Base-by-base conservation (phyloP, 2,888 invertebrate genomes). In the Macaria notata region DNA sequence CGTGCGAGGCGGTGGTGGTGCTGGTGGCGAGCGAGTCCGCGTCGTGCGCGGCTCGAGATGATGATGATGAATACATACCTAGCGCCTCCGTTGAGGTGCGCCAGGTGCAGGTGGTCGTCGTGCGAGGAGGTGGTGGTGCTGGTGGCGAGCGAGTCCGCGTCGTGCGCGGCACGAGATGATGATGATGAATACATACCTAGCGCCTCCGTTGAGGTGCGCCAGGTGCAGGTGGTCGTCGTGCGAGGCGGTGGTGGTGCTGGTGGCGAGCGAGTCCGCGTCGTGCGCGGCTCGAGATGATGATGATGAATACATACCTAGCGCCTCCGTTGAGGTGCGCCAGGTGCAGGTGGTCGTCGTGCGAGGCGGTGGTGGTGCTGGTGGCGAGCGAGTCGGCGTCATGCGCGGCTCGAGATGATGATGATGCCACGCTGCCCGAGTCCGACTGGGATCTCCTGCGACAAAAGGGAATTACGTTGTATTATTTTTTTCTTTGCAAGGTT, bases 381-480 rank as follows among this genome's bases (percentile, higher is more conserved):
- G 96, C 95, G 63, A 97, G 94, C 70, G 96, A 96, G 81, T 97
- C 97, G 0, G 95, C 95, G 84, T 97, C 97, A 59, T 94, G 94
- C 0, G 77, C 78, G 4, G 79, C 81, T 1, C 86, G 75, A 0
- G 88, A 88, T 4, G 87, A 89, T 29, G 92, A 94, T 3, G 94
- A 95, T 42, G 95, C 92, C 9, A 95, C 93, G 1, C 96, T 96
- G 0, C 95, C 95, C 63, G 94, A 95, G 79, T 96, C 96, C 51
- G 95, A 95, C 56, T 94, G 94, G 0, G 95, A 94, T n/a, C 94
- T 86, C 9, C 94, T 83, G 70, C 7, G 5, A 38, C 3, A 38
- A 38, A 38, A 1, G 38, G 19, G 19, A 19, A 19, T 19, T 19
- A 19, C 19, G 19, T 19, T n/a, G n/a, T n/a, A n/a, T n/a, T n/a